phyloP scores from a whole-genome alignment of 2,888 invertebrate species.

The Portevinia maculata region DNA sequence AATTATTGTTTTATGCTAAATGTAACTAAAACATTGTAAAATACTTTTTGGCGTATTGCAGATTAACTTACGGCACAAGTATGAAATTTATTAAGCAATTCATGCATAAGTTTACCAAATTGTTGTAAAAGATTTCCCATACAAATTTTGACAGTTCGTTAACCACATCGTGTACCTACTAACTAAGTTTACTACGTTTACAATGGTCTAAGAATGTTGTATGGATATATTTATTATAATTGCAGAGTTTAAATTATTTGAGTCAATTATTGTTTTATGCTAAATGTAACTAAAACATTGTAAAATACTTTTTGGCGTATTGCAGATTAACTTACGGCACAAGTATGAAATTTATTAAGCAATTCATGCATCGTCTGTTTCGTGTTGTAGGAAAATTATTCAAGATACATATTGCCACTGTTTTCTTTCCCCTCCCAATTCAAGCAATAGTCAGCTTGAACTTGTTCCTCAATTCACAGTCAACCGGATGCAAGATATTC shows the following conservation, averaged over 20 bases:
- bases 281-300: conserved; percentile 1
- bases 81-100: conserved; percentile 34
- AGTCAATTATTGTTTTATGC: conserved; percentile 34
- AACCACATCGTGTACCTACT: too few species aligned
- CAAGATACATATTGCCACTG: background rate
- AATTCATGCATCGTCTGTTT: too few species aligned
- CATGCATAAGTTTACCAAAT: too few species aligned
- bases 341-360: conserved; percentile 25
- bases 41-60: conserved; percentile 8
- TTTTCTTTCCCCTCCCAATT: background rate
- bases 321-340: conserved; percentile 1
- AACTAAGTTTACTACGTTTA: conserved; percentile 1
- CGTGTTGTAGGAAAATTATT: too few species aligned
- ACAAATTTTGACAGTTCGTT: too few species aligned
- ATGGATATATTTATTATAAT: background rate
- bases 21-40: background rate
- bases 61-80: conserved; percentile 11
- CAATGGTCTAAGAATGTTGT: background rate
- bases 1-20: conserved; percentile 27
- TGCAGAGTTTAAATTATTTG: background rate
- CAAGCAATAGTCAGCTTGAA: conserved; percentile 6
- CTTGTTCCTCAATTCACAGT: conserved; percentile 11
- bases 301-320: conserved; percentile 10
- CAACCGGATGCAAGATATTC: conserved; percentile 21
- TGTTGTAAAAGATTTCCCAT: too few species aligned